Evolutionary conservation across 2,797 vertebrate genomes (phyloP).

Genomic region (Danio tinwini): DNA sequence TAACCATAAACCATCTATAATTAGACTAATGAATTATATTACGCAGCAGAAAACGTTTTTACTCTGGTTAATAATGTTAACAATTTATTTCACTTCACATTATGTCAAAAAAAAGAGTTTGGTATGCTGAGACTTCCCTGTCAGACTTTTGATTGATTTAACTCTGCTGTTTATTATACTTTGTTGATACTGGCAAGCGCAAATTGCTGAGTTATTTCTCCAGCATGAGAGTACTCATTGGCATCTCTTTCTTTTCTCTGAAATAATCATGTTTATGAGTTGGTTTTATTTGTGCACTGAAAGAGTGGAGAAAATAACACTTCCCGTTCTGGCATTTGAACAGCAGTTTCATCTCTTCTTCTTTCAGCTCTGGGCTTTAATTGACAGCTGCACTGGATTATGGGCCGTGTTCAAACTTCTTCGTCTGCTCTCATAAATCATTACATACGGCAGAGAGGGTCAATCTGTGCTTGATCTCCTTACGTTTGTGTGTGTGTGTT

Average conservation of each 20-base stretch:
- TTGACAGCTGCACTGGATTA: conserved; percentile 53
- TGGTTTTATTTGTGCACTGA: conserved; percentile 29
- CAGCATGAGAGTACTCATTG: not conserved
- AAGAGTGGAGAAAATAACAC: conserved; percentile 37
- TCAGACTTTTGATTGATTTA: not conserved
- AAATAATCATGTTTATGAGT: conserved; percentile 14
- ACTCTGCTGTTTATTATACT: not conserved
- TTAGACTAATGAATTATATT: not conserved
- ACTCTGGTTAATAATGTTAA: not conserved
- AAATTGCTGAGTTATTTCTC: not conserved
- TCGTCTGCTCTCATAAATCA: conserved; percentile 32
- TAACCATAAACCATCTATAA: conserved; percentile 13
- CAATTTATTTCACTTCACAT: not conserved
- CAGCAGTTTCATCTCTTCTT: conserved; percentile 19
- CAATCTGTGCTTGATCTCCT: conserved; percentile 49
- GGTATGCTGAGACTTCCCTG: not conserved
- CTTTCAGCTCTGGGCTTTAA: conserved; percentile 36
- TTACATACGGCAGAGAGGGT: conserved; percentile 33
- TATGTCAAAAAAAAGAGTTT: not conserved
- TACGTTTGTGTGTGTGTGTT: conserved; percentile 27
- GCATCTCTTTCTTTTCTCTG: not conserved
- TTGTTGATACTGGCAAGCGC: not conserved
- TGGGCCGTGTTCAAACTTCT: conserved; percentile 36
- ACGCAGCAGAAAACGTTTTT: not conserved
- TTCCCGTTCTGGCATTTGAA: conserved; percentile 33